Evolutionary conservation across 2,113 vertebrate species (phyloP).

Genomic region (Pluvianellus socialis): DNA sequence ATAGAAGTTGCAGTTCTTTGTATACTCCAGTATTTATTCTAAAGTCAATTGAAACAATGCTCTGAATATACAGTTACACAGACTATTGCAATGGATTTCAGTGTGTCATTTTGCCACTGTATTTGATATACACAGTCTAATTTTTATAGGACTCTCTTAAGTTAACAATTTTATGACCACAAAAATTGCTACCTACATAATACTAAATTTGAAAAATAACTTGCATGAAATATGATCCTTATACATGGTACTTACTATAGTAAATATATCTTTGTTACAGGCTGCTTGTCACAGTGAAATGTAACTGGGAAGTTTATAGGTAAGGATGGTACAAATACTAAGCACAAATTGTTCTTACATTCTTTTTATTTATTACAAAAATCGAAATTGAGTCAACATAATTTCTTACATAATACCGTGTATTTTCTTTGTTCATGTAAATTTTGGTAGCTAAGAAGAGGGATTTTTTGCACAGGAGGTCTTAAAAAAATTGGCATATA

Average conservation of each 20-base stretch:
- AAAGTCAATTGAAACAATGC: background rate
- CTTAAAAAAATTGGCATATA: background rate
- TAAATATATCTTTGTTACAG: slow-evolving; percentile 34
- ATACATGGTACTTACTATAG: background rate
- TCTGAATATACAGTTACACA: background rate
- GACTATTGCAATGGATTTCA: background rate
- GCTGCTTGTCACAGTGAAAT: slow-evolving; percentile 27
- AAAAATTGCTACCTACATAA: slow-evolving; percentile 44
- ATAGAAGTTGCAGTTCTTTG: background rate
- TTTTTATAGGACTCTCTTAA: slow-evolving; percentile 43
- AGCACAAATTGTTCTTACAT: background rate
- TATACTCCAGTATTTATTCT: background rate
- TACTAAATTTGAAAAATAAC: slow-evolving; percentile 35
- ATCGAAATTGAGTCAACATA: background rate
- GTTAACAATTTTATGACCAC: slow-evolving; percentile 21
- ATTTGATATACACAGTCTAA: slow-evolving; percentile 27
- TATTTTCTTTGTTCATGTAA: background rate
- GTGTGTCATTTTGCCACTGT: background rate
- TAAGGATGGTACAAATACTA: background rate
- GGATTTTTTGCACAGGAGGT: background rate
- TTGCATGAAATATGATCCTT: slow-evolving; percentile 39
- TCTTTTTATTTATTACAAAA: background rate
- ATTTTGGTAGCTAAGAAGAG: background rate
- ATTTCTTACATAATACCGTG: background rate
- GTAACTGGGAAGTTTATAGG: background rate